phyloP scores from a whole-genome alignment of 1,140 invertebrate genomes.

The Zaprionus vittiger region DNA sequence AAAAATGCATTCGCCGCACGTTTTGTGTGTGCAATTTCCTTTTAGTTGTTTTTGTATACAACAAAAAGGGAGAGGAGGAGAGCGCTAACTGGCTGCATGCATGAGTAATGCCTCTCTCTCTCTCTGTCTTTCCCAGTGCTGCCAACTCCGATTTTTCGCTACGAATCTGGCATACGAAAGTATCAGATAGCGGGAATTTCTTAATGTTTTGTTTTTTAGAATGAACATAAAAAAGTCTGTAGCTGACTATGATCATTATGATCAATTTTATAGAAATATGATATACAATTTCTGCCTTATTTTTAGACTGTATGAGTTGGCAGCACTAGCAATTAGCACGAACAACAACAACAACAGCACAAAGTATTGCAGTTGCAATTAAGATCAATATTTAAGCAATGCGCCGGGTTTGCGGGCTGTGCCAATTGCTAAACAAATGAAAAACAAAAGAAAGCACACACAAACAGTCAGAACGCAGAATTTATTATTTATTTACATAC shows the following conservation, averaged over 20 bases:
- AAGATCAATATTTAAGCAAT: constrained; percentile 69
- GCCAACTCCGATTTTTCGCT: constrained; percentile 1
- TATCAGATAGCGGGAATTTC: constrained; percentile 5
- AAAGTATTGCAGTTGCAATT: constrained; percentile 60
- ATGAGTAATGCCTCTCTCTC: constrained; percentile 56
- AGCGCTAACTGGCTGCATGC: constrained; percentile 36
- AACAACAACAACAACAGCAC: neutral
- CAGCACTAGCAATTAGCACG: constrained; percentile 6
- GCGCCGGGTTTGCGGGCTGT: constrained; percentile 47
- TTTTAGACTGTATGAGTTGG: neutral
- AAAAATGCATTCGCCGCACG: constrained; percentile 49
- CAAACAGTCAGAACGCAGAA: constrained; percentile 46
- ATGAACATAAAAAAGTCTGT: neutral
- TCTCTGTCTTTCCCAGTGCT: constrained; percentile 14
- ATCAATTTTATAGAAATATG: neutral
- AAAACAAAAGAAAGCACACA: constrained; percentile 29
- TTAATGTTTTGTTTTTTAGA: neutral
- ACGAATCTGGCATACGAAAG: neutral
- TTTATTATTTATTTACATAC: constrained; percentile 58
- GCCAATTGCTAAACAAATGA: constrained; percentile 68
- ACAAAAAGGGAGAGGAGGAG: neutral
- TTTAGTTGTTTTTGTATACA: constrained; percentile 18
- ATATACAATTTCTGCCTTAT: neutral
- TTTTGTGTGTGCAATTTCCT: constrained; percentile 52
- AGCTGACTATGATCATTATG: neutral